Base-by-base conservation (phyloP, 2,797 vertebrate genomes). In the Acrossocheilus wenchowensis region DNA sequence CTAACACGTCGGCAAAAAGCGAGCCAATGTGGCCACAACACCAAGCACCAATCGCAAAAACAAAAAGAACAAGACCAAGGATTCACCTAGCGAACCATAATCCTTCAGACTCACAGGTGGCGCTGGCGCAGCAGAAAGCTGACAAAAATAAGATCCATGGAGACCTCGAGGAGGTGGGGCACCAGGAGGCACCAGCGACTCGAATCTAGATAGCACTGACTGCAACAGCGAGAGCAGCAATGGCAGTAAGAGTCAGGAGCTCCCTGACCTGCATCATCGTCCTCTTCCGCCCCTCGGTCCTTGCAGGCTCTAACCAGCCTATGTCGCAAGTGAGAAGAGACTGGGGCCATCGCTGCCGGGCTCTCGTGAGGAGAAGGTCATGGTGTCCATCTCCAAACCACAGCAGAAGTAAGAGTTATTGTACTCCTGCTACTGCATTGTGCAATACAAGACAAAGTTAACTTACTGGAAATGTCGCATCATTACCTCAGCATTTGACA, bases 61-160 rank as follows among this genome's bases (percentile, higher is more conserved):
- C 93, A 99, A 99, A 96, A 99, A 99, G 95, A 99, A 99, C 89
- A 99, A 99, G 96, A 98, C 97, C 17, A 99, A 99, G 95, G 98
- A 99, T 91, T 96, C 97, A 86, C 96, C 97, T 75, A 97, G 95
- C 48, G 96, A 97, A 93, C 97, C 97, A 98, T 99, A 92, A 98
- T 99, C 93, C 94, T 98, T 90, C 97, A 98, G 98, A 99, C 94
- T 95, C 97, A 68, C 97, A 99, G 95, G 96, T 99, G 95, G 97
- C 97, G 88, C 94, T 98, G 94, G 97, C 97, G 41, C 98, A 98
- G 92, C 97, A 98, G 93, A 99, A 99, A 92, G 96, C 98, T 88
- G 97, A 98, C 95, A 98, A 97, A 96, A 99, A 99, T 94, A 98
- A 99, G 96, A 98, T 98, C 93, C 98, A 98, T 0, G 98, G 98